These are phyloP conservation scores for Mus spicilegus DNA, from an alignment of 2,113 vertebrate species.

Conservation along the genomic window DNA sequence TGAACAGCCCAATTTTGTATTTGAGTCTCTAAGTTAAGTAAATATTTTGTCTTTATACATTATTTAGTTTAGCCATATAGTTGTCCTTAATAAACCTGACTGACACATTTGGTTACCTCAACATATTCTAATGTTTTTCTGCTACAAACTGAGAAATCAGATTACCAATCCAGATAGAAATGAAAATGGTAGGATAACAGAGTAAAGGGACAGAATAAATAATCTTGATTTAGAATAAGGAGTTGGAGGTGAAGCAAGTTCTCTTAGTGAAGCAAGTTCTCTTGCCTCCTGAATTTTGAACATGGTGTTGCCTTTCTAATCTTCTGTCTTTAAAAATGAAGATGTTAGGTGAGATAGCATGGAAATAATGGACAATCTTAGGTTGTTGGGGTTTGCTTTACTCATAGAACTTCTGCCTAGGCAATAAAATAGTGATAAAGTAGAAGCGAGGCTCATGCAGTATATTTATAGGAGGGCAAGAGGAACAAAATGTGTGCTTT, in stretches of 20 bases:
- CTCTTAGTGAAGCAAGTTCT: not conserved
- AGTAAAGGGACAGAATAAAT: not conserved
- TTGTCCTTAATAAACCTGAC: not conserved
- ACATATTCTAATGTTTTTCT: slow-evolving; percentile 58
- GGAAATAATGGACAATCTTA: slow-evolving; percentile 32
- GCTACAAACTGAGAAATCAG: not conserved
- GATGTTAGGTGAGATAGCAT: not conserved
- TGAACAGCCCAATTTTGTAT: not conserved
- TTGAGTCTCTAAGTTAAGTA: not conserved
- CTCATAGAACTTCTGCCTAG: not conserved
- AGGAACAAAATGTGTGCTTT: not conserved
- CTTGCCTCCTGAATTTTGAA: not conserved
- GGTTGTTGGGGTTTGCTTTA: not conserved
- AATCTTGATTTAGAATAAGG: not conserved
- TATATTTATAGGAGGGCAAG: not conserved
- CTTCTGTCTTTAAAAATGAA: slow-evolving; percentile 51
- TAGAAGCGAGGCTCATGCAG: not conserved
- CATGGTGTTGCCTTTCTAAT: not conserved
- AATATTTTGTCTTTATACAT: not conserved
- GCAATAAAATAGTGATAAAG: not conserved
- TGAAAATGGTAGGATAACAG: not conserved
- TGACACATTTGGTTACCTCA: not conserved
- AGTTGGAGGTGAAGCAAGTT: not conserved
- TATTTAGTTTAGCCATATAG: not conserved
- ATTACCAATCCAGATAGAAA: slow-evolving; percentile 16